phyloP scores from a whole-genome alignment of 2,113 vertebrate genomes.

The Prolemur simus region DNA sequence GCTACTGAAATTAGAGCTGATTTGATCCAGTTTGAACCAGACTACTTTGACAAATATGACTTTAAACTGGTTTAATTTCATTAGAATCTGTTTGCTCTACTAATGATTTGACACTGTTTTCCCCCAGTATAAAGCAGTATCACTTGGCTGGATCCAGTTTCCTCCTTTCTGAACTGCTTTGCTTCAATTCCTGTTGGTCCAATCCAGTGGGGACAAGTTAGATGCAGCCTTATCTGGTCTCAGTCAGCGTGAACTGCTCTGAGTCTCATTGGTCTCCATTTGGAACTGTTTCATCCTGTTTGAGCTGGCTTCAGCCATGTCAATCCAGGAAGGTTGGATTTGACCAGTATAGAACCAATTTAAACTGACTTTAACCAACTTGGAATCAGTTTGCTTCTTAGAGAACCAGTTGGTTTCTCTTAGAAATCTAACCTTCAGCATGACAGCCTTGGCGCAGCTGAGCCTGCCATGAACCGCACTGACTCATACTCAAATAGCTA shows the following conservation, averaged over 20 bases:
- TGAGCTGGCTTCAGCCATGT: neutral
- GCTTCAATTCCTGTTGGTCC: neutral
- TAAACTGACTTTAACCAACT: neutral
- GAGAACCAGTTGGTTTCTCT: neutral
- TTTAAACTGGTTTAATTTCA: slow-evolving; percentile 2
- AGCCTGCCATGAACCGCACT: neutral
- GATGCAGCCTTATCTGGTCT: neutral
- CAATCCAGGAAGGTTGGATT: neutral
- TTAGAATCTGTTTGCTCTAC: neutral
- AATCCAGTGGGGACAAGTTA: neutral
- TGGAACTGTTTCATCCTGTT: neutral
- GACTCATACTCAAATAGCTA: neutral
- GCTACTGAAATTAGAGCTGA: neutral
- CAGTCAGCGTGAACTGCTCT: neutral
- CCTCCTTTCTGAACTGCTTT: neutral
- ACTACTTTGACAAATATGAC: neutral
- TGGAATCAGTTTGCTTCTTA: neutral
- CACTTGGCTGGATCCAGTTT: neutral
- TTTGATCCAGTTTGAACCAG: neutral
- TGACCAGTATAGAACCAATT: neutral
- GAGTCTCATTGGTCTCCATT: neutral
- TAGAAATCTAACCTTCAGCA: neutral
- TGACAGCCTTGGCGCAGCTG: neutral
- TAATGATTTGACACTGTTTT: neutral
- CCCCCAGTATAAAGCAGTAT: neutral